Evolutionary conservation across 2,797 vertebrate genomes (phyloP).

Genomic region (Corythornis leucogaster): DNA sequence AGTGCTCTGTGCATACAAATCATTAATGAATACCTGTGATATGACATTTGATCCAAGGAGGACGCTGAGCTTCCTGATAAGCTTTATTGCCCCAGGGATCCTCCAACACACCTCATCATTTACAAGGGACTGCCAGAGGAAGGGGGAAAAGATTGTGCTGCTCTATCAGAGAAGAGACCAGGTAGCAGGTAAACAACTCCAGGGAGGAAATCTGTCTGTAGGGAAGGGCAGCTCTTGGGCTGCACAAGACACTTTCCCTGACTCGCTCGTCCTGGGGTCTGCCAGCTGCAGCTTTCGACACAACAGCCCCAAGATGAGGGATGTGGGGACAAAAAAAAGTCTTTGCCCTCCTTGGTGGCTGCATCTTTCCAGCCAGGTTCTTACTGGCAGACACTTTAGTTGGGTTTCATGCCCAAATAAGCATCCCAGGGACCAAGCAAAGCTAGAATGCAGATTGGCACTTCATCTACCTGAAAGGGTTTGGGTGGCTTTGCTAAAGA

Average conservation of each 20-base stretch:
- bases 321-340: accelerated
- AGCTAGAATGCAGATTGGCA: accelerated
- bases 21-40: constrained; percentile 22
- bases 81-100: not conserved
- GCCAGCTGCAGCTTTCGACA: not conserved
- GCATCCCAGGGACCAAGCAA: accelerated
- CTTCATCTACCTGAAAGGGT: not conserved
- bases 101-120: not conserved
- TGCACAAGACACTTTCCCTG: not conserved
- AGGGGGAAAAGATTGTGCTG: not conserved
- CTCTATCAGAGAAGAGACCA: not conserved
- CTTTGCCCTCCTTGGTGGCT: not conserved
- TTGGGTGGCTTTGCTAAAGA: not conserved
- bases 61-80: not conserved
- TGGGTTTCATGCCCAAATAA: not conserved
- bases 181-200: not conserved
- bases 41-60: not conserved
- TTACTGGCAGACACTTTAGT: not conserved
- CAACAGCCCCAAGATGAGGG: not conserved
- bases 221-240: not conserved
- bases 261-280: accelerated
- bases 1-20: not conserved
- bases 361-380: not conserved
- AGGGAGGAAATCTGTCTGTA: not conserved
- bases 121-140: not conserved